Conservation (phyloP, 2,888 invertebrate genomes). For the Opisthograptis luteolata region DNA sequence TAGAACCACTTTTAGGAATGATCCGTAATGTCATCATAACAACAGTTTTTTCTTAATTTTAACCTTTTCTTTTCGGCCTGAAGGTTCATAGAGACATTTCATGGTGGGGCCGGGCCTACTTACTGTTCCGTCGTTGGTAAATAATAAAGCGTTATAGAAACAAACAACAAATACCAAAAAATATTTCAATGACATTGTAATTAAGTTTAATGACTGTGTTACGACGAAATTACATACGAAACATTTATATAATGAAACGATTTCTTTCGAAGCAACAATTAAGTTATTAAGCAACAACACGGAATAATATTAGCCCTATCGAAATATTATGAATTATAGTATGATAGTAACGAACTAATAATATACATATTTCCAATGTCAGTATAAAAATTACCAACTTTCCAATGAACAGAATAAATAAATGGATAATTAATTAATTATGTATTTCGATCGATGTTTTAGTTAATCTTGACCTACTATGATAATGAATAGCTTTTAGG, state of each 20-base stretch:
- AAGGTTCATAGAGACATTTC: no score
- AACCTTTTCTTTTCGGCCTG: no score
- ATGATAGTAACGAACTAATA: conserved; percentile 11
- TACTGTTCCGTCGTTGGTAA: no score
- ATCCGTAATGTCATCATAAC: no score
- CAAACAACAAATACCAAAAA: no score
- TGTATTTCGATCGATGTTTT: conserved; percentile 37
- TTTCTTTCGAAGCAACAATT: conserved; percentile 10
- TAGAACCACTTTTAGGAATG: no score
- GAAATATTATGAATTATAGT: conserved; percentile 19
- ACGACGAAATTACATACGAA: conserved; percentile 15
- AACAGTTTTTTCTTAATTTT: no score
- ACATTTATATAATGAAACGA: conserved; percentile 36
- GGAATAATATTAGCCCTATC: conserved; percentile 12
- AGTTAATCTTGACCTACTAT: conserved; percentile 36
- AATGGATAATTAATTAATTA: conserved; percentile 25
- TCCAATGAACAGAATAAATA: conserved; percentile 18
- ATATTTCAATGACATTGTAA: no score
- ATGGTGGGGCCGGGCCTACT: no score
- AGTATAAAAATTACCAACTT: conserved; percentile 4
- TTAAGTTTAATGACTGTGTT: no score
- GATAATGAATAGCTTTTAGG: not conserved
- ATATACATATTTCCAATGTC: conserved; percentile 10
- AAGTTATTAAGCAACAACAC: conserved; percentile 10
- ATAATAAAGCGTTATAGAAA: no score